These are phyloP conservation scores for Drosophila ironensis DNA, from an alignment of 1,140 invertebrate genomes.

Conservation along the genomic window DNA sequence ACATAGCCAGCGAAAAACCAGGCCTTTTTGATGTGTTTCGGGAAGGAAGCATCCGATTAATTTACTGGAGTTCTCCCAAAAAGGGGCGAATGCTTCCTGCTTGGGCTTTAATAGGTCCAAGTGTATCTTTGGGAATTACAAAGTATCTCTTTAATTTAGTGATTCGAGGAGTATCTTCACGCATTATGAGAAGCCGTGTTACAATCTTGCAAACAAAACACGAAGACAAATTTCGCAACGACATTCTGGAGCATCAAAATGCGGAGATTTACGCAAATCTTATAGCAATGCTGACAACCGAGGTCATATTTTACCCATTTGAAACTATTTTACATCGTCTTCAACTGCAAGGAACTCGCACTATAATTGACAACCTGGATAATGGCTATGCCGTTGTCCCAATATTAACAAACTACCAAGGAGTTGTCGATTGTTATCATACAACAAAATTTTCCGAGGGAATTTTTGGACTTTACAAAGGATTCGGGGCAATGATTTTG, in stretches of 20 bases:
- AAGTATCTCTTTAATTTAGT: slow-evolving; percentile 83
- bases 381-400: slow-evolving; percentile 91
- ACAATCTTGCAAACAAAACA: slow-evolving; percentile 82
- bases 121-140: slow-evolving; percentile 86
- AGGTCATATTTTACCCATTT: slow-evolving; percentile 94
- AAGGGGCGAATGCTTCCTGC: slow-evolving; percentile 94
- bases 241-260: slow-evolving; percentile 84
- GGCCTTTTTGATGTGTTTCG: slow-evolving; percentile 95
- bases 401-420: slow-evolving; percentile 89
- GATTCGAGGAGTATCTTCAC: slow-evolving; percentile 84
- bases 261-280: slow-evolving; percentile 89
- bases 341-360: slow-evolving; percentile 94
- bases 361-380: slow-evolving; percentile 98
- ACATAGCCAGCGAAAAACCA: slow-evolving; percentile 96
- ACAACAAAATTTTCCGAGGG: slow-evolving; percentile 94
- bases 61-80: slow-evolving; percentile 90
- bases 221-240: slow-evolving; percentile 86
- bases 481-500: slow-evolving; percentile 94
- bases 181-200: slow-evolving; percentile 84
- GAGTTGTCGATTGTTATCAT: slow-evolving; percentile 94
- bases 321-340: slow-evolving; percentile 94
- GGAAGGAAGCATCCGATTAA: slow-evolving; percentile 92
- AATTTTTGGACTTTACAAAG: slow-evolving; percentile 94
- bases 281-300: slow-evolving; percentile 88
- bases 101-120: slow-evolving; percentile 93